Evolutionary conservation across 2,113 vertebrate genomes (phyloP).

Genomic region (Ptilorrhoa leucosticta): DNA sequence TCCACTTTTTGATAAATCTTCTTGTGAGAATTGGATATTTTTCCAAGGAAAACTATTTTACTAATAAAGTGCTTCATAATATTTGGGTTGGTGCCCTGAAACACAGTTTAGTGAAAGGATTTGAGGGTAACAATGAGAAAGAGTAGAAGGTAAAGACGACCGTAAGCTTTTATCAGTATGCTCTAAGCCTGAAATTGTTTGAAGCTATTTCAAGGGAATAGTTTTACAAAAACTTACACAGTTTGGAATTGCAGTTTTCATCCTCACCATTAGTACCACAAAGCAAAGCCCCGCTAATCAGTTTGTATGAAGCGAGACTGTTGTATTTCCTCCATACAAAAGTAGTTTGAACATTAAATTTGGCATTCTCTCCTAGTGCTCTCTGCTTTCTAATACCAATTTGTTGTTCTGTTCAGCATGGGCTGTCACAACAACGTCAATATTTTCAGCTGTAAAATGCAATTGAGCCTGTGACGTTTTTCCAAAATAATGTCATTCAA

Average conservation of each 20-base stretch:
- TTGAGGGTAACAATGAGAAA: background rate
- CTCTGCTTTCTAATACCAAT: background rate
- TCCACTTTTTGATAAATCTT: background rate
- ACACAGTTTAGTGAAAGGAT: background rate
- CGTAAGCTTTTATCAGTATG: background rate
- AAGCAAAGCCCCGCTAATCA: background rate
- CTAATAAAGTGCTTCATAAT: background rate
- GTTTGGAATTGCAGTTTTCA: background rate
- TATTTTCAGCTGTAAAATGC: background rate
- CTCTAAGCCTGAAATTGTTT: background rate
- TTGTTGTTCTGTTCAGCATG: constrained; percentile 7
- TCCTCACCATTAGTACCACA: background rate
- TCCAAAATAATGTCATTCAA: constrained; percentile 15
- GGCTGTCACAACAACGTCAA: constrained; percentile 29
- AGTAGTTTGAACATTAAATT: background rate
- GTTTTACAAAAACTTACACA: background rate
- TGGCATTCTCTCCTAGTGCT: background rate
- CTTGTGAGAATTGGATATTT: background rate
- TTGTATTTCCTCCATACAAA: background rate
- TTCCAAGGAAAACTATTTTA: background rate
- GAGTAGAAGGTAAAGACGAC: background rate
- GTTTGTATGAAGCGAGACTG: background rate
- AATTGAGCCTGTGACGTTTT: constrained; percentile 4
- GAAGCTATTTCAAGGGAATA: background rate
- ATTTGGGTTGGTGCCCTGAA: background rate